These are phyloP conservation scores for Seira sanloemensis DNA, from an alignment of 2,888 invertebrate species.

Conservation along the genomic window DNA sequence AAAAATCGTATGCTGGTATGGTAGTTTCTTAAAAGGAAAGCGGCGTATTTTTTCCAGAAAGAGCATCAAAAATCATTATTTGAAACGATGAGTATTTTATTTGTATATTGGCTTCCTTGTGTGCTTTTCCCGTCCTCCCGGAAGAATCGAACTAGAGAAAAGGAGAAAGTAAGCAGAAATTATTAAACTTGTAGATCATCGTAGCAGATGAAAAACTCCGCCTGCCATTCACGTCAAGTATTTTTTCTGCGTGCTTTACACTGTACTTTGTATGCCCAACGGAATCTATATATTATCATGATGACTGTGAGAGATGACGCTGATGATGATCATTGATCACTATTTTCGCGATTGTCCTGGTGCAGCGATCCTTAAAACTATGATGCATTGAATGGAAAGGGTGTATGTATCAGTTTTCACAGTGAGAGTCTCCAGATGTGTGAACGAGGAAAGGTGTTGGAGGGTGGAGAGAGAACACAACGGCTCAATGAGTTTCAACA, in stretches of 20 bases:
- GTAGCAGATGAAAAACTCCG: not conserved
- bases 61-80: too few relatives aligned
- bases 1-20: not conserved
- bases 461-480: not conserved
- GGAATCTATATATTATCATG: too few relatives aligned
- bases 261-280: too few relatives aligned
- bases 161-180: not conserved
- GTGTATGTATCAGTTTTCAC: too few relatives aligned
- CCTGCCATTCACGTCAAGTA: not conserved
- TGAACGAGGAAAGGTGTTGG: not conserved
- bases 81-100: not conserved
- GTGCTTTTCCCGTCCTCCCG: not conserved
- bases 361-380: too few relatives aligned
- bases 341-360: too few relatives aligned
- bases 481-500: not conserved
- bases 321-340: too few relatives aligned
- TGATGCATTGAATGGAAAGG: too few relatives aligned
- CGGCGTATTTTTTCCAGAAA: not conserved
- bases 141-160: not conserved
- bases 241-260: too few relatives aligned
- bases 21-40: too few relatives aligned
- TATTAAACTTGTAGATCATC: not conserved
- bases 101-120: not conserved
- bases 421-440: too few relatives aligned
- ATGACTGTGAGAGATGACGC: too few relatives aligned